phyloP scores from a whole-genome alignment of 2,797 vertebrate genomes.

The Lophotriccus pileatus region DNA sequence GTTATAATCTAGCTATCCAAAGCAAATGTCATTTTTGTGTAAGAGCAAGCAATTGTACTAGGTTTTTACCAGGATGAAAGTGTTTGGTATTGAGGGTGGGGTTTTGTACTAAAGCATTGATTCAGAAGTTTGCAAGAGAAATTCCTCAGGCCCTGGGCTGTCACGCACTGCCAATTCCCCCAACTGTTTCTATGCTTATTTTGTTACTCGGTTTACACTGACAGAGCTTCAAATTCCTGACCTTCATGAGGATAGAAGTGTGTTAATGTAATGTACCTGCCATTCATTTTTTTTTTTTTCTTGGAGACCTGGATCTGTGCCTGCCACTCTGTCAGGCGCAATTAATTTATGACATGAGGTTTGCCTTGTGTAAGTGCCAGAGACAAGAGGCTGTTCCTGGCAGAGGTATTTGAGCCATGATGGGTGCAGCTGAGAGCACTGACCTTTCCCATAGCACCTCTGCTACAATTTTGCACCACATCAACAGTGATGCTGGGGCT shows the following conservation, averaged over 20 bases:
- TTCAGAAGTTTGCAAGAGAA: neutral
- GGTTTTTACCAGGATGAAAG: neutral
- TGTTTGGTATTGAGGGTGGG: neutral
- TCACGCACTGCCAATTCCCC: accelerated
- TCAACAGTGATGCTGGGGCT: neutral
- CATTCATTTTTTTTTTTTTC: neutral
- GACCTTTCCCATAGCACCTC: neutral
- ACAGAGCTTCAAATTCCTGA: neutral
- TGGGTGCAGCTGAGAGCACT: neutral
- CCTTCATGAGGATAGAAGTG: neutral
- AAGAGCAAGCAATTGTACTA: neutral
- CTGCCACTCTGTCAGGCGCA: neutral
- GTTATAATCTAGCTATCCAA: neutral
- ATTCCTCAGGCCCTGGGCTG: neutral
- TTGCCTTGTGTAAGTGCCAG: neutral
- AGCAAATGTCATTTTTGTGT: neutral
- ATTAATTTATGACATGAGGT: neutral
- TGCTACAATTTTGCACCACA: neutral
- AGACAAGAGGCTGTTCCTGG: neutral
- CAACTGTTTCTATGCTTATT: neutral
- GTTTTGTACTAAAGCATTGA: neutral
- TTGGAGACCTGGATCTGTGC: neutral
- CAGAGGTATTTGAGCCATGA: neutral
- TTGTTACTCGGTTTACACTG: neutral
- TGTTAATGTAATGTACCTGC: neutral